phyloP scores from a whole-genome alignment of 2,113 vertebrate genomes.

The Phodopus roborovskii region DNA sequence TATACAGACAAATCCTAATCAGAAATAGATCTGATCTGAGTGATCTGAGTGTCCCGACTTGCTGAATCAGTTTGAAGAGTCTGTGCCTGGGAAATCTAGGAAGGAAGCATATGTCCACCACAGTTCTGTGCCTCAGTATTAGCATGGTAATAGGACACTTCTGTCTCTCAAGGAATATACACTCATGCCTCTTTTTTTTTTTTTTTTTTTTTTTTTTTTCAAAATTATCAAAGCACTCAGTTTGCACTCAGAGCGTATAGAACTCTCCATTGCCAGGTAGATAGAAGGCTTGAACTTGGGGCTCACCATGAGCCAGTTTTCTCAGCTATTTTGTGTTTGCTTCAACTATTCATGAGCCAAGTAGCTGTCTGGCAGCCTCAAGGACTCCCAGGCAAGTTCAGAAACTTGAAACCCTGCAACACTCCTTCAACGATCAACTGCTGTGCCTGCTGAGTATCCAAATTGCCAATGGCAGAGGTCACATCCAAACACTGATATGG shows the following conservation, averaged over 20 bases:
- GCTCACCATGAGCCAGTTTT: not conserved
- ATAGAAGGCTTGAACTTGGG: not conserved
- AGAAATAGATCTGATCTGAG: not conserved
- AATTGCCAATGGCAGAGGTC: conserved; percentile 59
- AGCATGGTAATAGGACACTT: not conserved
- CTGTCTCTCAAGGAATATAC: not conserved
- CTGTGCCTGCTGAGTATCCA: conserved; percentile 20
- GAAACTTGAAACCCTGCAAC: not conserved
- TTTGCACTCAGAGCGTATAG: not conserved
- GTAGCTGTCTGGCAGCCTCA: not conserved
- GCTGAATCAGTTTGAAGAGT: not conserved
- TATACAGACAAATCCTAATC: not conserved
- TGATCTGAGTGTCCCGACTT: not conserved
- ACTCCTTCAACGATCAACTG: not conserved
- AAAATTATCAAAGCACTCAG: not conserved
- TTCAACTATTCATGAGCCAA: not conserved
- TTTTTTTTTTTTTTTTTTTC: too few species aligned
- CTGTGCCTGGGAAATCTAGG: not conserved
- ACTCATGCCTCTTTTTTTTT: too few species aligned
- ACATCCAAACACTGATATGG: conserved; percentile 22
- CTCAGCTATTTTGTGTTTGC: not conserved
- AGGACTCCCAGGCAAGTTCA: not conserved
- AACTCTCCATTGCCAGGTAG: not conserved
- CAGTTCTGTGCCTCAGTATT: not conserved
- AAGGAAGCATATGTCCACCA: not conserved